A percentile compares a stretch with the other conserved stretches of the same genome.
phyloP scores from a whole-genome alignment of 2,888 invertebrate genomes.

The Cacoxenus indagator region DNA sequence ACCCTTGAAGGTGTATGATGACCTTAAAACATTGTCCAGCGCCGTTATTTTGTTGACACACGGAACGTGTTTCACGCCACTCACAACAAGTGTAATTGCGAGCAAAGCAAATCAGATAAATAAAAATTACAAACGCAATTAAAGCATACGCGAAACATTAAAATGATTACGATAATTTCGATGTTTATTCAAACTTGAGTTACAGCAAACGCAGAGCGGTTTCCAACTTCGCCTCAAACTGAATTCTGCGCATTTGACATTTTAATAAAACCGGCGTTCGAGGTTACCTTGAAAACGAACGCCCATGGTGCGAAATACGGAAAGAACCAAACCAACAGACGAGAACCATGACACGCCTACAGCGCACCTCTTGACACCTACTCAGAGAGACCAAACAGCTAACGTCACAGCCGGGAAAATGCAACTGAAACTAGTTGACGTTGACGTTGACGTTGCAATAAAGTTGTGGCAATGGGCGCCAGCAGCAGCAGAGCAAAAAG shows the following conservation, averaged over 20 bases:
- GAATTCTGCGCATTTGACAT: slow-evolving; percentile 11
- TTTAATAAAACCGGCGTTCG: slow-evolving; percentile 1
- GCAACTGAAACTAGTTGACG: too few species aligned
- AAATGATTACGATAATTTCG: background rate
- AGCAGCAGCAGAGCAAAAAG: background rate
- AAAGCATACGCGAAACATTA: background rate
- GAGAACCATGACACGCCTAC: slow-evolving; percentile 3
- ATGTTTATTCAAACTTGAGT: background rate
- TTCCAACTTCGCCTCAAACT: background rate
- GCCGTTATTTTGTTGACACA: background rate
- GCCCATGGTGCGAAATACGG: slow-evolving; percentile 7
- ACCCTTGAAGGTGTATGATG: background rate
- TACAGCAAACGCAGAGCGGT: background rate
- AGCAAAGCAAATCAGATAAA: background rate
- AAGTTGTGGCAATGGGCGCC: background rate
- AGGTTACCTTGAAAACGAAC: slow-evolving; percentile 10
- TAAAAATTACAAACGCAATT: background rate
- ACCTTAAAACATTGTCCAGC: background rate
- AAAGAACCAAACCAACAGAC: background rate
- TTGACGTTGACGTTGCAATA: background rate
- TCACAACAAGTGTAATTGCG: background rate
- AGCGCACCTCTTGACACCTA: background rate
- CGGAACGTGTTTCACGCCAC: background rate
- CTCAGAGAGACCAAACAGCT: too few species aligned
- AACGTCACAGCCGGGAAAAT: too few species aligned